phyloP scores from a whole-genome alignment of 1,140 invertebrate species.

The Doryteuthis pealeii region DNA sequence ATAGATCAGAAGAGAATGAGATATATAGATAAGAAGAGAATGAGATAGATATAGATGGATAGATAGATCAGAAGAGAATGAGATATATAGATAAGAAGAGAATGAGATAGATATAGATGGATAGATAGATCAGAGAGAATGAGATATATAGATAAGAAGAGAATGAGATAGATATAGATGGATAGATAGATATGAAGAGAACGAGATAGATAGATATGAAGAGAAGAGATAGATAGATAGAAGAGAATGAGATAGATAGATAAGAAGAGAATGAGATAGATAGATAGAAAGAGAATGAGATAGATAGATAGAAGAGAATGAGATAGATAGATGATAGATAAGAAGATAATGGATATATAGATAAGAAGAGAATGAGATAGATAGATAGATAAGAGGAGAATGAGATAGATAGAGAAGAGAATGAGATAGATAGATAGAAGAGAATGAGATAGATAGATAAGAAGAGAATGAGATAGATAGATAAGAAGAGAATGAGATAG shows the following conservation, averaged over 20 bases:
- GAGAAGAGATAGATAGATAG: neutral
- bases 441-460: neutral
- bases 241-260: neutral
- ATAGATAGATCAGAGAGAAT: neutral
- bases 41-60: neutral
- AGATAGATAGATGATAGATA: neutral
- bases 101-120: neutral
- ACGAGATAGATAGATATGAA: too few species aligned
- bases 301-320: neutral
- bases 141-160: neutral
- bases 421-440: slow-evolving; percentile 2
- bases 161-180: neutral
- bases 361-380: neutral
- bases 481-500: neutral
- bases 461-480: neutral
- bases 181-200: too few species aligned
- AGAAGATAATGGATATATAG: too few species aligned
- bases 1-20: neutral
- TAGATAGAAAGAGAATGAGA: neutral
- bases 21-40: neutral
- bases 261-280: neutral
- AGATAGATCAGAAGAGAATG: too few species aligned
- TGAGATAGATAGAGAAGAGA: too few species aligned
- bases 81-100: too few species aligned
- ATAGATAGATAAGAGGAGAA: too few species aligned